Base-by-base conservation (phyloP, 2,888 invertebrate species). In the Melieria picta region DNA sequence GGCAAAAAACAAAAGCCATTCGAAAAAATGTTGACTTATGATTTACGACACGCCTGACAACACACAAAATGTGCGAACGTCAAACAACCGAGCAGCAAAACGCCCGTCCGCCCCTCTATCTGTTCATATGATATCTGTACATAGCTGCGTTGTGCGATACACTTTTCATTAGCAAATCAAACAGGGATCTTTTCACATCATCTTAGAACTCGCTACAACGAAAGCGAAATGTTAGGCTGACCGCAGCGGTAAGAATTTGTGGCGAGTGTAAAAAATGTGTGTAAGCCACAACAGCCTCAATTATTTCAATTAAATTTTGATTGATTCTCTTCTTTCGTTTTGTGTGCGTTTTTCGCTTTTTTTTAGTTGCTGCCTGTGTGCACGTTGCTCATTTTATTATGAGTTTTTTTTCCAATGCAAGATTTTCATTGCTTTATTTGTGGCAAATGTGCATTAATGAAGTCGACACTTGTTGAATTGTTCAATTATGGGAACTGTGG, bases 241-340 rank as follows among this genome's bases (percentile, higher is more conserved):
- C 11, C 9, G 52, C 13, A n/a, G 9, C 4, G 13, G 13, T 50
- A 50, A 50, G 50, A 50, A 10, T 50, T 50, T 9, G 50, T 50
- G 50, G 50, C 10, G 30, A 30, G 2, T 30, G 30, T 1, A 30
- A 30, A 30, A 30, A 30, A 30, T 30, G 48, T 47, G 30, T 55
- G 11, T 11, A 46, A 69, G 57, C 60, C 69, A 63, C 71, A 71
- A 69, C 69, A 72, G 62, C 65, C 65, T 74, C 63, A 71, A 74
- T 71, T 72, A 72, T 71, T 71, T 72, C 72, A 68, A 72, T 71
- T 74, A 69, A 68, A 60, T 63, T 72, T 55, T 66, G 65, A 61
- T 71, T 71, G 64, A 57, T 62, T 30, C 1, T 30, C 30, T 68
- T 66, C 61, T 60, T 71, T 67, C 30, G 4, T 60, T 52, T 45